phyloP scores from a whole-genome alignment of 2,888 invertebrate species.

The Sipha maydis region DNA sequence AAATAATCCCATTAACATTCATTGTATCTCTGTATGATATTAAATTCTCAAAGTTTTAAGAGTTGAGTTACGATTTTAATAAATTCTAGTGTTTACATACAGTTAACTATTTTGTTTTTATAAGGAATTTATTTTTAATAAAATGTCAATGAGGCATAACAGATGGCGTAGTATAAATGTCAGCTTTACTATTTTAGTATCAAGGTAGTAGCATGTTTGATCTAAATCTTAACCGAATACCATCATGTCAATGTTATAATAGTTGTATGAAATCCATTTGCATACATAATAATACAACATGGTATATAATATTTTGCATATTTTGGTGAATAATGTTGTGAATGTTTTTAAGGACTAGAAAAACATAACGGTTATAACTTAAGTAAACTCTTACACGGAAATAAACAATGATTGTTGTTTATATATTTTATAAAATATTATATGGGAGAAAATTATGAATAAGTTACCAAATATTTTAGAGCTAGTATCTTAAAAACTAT shows the following conservation, averaged over 20 bases:
- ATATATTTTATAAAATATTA: background rate
- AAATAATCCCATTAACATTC: slow-evolving; percentile 8
- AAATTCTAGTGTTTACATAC: background rate
- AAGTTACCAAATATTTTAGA: background rate
- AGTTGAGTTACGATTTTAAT: slow-evolving; percentile 1
- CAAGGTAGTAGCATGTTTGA: slow-evolving; percentile 27
- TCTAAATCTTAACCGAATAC: slow-evolving; percentile 37
- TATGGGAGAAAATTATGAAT: background rate
- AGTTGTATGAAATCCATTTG: slow-evolving; percentile 27
- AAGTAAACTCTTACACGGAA: background rate
- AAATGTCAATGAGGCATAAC: slow-evolving; percentile 30
- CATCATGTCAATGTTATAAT: slow-evolving; percentile 44
- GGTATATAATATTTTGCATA: background rate
- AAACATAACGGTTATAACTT: background rate
- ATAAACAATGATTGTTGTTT: background rate
- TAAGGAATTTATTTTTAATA: background rate
- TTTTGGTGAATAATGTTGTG: slow-evolving; percentile 23
- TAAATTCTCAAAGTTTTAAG: background rate
- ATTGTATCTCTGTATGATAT: background rate
- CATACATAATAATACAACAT: slow-evolving; percentile 48
- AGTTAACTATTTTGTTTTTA: background rate
- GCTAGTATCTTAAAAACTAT: too few species aligned
- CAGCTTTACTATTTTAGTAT: slow-evolving; percentile 20
- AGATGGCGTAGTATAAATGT: slow-evolving; percentile 37
- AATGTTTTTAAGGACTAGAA: background rate